Evolutionary conservation across 2,113 vertebrate genomes (phyloP), one percentile per base, ranked within the genome.

Genomic region (Phalacrocorax brasilianus): DNA sequence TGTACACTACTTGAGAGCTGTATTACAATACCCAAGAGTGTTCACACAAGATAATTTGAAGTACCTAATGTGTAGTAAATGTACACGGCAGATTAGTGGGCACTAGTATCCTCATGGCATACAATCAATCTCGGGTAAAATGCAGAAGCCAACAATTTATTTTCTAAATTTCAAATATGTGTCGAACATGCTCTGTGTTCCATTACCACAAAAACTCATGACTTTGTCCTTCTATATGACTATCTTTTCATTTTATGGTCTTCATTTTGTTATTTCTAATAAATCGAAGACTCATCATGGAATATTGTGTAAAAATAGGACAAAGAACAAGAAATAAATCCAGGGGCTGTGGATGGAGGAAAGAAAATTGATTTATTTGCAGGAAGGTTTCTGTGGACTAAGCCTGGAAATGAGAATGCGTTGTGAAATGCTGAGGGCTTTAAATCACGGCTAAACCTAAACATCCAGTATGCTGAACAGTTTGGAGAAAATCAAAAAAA

Each of bases 371-470:
- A 93, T 92, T 91, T 91, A 89, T 94, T 85, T 91, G 47, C 33
- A n/a, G 63, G 88, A 93, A 79, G 49, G 66, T 94, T 95, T 90
- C 70, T 85, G 44, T 86, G 45, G 62, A 91, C 33, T 65, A 89
- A 78, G 44, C 23, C 68, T 93, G 90, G 49, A 96, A 92, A 87
- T 91, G 14, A 92, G 53, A 95, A 92, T 38, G 14, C 89, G 27
- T 82, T 91, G 35, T 90, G 75, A 93, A 93, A 95, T 70, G 52
- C 6, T 5, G 44, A 92, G 28, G 50, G 24, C 33, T 65, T 88
- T 97, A 95, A 95, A 95, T 93, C 74, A 77, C 52, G 35, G 26
- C 53, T 85, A 75, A 93, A 59, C 19, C 12, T 66, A 88, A 92
- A 49, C 24, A 62, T 45, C 18, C 77, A 67, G 14, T 67, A 32